A percentile compares a stretch with the other conserved stretches of the same genome.
These are phyloP conservation scores for Athalia rosae DNA, from an alignment of 2,888 invertebrate genomes.

Conservation along the genomic window DNA sequence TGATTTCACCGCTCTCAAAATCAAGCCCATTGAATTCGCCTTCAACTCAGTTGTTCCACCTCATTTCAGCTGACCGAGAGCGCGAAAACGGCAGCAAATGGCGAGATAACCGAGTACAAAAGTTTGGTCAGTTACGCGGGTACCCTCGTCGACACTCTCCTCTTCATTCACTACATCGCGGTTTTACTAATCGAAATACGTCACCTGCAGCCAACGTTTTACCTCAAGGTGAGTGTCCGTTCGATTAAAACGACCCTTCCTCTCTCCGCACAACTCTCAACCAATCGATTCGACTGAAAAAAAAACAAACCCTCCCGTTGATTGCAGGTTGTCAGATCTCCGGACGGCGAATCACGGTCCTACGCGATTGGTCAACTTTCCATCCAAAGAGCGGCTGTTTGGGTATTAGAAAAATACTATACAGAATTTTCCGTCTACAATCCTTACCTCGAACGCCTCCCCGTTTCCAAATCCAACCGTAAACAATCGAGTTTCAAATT, in stretches of 20 bases:
- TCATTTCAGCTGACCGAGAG: conserved; percentile 80
- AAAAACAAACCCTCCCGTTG: neutral
- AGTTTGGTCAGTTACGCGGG: conserved; percentile 94
- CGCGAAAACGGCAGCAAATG: conserved; percentile 85
- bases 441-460: conserved; percentile 94
- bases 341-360: conserved; percentile 93
- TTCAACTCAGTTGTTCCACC: no score
- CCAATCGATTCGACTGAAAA: conserved; percentile 7
- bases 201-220: conserved; percentile 92
- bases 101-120: conserved; percentile 90
- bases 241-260: neutral
- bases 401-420: conserved; percentile 96
- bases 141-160: conserved; percentile 93
- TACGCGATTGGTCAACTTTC: conserved; percentile 94
- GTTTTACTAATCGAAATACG: conserved; percentile 95
- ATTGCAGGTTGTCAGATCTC: conserved; percentile 87
- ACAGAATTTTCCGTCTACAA: conserved; percentile 98
- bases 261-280: neutral
- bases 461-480: conserved; percentile 87
- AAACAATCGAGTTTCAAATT: conserved; percentile 94
- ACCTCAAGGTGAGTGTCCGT: conserved; percentile 78
- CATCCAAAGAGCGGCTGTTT: conserved; percentile 96
- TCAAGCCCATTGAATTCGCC: neutral
- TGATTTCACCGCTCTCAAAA: neutral
- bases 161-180: conserved; percentile 96